These are phyloP conservation scores for Corydoras maculifer DNA, from an alignment of 2,113 vertebrate species.

Conservation along the genomic window DNA sequence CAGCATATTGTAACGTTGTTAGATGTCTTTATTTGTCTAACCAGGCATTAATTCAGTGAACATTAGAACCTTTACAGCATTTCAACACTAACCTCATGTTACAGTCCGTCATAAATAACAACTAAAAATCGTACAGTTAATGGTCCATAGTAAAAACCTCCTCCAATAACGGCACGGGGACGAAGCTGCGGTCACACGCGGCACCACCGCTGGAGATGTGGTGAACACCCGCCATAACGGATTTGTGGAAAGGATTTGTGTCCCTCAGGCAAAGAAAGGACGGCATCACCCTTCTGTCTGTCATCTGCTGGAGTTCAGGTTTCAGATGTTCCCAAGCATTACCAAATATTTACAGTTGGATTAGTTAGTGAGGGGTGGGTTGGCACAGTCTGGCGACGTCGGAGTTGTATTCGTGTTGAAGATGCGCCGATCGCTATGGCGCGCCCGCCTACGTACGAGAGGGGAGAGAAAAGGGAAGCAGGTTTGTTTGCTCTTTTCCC, in stretches of 20 bases:
- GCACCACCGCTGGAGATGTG: constrained; percentile 38
- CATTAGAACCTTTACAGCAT: constrained; percentile 19
- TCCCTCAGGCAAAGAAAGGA: constrained; percentile 43
- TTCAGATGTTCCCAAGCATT: constrained; percentile 51
- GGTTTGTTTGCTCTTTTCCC: constrained; percentile 19
- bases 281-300: constrained; percentile 31
- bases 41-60: too few species aligned
- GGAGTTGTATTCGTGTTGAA: too few species aligned
- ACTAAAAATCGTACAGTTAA: constrained; percentile 63
- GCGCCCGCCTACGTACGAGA: too few species aligned
- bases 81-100: constrained; percentile 40
- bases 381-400: too few species aligned
- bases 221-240: constrained; percentile 41
- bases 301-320: constrained; percentile 20
- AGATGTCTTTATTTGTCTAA: too few species aligned
- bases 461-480: too few species aligned
- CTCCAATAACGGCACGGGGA: constrained; percentile 29
- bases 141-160: constrained; percentile 67
- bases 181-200: constrained; percentile 23
- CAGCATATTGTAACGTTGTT: too few species aligned
- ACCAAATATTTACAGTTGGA: constrained; percentile 59
- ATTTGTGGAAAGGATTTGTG: constrained; percentile 18
- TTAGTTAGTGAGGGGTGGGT: constrained; percentile 32
- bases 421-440: too few species aligned
- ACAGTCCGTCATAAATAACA: constrained; percentile 72